Conservation (phyloP, 2,113 vertebrate species). For the Herpailurus yagouaroundi region DNA sequence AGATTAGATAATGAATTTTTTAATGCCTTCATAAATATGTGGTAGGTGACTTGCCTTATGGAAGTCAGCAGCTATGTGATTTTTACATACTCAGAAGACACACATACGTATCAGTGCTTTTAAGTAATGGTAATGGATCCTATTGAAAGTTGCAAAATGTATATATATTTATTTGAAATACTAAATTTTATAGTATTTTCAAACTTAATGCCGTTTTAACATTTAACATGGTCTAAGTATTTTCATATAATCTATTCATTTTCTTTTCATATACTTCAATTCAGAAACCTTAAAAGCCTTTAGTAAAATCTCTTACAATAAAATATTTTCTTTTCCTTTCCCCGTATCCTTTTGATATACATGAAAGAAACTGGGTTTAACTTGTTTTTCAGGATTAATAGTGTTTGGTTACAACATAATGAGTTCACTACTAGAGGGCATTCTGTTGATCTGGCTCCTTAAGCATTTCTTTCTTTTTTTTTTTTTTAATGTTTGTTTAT, state of each 20-base stretch:
- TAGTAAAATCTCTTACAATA: constrained; percentile 49
- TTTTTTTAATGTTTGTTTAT: too few relatives aligned
- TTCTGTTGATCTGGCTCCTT: neutral
- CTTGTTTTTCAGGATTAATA: neutral
- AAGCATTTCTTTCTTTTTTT: neutral
- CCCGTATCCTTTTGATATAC: neutral
- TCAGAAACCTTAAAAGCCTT: constrained; percentile 21
- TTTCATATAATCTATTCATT: neutral
- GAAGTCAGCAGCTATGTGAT: constrained; percentile 73
- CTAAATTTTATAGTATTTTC: constrained; percentile 70
- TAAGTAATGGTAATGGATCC: constrained; percentile 41
- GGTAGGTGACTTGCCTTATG: constrained; percentile 79
- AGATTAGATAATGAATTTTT: constrained; percentile 43
- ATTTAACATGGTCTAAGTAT: constrained; percentile 43
- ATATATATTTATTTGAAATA: constrained; percentile 82
- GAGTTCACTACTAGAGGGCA: neutral
- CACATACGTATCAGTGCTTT: constrained; percentile 62
- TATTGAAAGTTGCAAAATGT: constrained; percentile 72
- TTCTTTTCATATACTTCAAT: constrained; percentile 52
- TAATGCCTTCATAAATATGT: constrained; percentile 60
- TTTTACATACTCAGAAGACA: constrained; percentile 59
- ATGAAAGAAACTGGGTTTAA: neutral
- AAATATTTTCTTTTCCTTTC: neutral
- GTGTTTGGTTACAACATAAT: neutral
- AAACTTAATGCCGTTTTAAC: constrained; percentile 63